Evolutionary conservation across 2,797 vertebrate species (phyloP).

Genomic region (Acanthiza pusilla): DNA sequence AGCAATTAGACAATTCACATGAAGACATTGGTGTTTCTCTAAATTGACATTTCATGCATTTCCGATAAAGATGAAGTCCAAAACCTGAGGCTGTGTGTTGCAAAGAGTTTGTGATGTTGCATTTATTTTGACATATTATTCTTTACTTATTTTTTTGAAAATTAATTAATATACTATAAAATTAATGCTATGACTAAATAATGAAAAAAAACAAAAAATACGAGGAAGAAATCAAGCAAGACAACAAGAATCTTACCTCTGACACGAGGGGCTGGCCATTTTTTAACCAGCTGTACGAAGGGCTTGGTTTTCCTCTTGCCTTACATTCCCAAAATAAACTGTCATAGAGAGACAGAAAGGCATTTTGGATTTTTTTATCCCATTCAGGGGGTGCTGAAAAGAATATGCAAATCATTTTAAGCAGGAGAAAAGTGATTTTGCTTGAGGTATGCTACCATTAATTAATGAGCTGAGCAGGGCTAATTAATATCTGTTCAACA

Average conservation of each 20-base stretch:
- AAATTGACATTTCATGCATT: neutral
- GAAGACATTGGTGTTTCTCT: neutral
- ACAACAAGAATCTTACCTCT: conserved; percentile 69
- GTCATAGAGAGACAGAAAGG: conserved; percentile 82
- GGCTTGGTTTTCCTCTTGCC: conserved; percentile 80
- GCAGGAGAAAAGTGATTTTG: neutral
- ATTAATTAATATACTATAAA: neutral
- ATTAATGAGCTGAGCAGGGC: neutral
- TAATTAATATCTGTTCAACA: neutral
- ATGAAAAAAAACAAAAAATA: accelerated
- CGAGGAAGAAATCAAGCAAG: neutral
- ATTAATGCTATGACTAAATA: neutral
- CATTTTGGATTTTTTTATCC: conserved; percentile 82
- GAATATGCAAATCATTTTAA: conserved; percentile 9
- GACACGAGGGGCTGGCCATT: conserved; percentile 76
- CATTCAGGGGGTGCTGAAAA: conserved; percentile 82
- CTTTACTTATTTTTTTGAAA: neutral
- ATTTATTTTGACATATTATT: neutral
- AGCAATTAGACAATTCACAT: neutral
- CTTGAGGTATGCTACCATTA: neutral
- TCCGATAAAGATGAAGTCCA: neutral
- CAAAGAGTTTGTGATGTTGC: neutral
- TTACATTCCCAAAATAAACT: conserved; percentile 87
- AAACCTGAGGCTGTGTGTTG: neutral
- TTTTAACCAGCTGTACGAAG: conserved; percentile 85